These are phyloP conservation scores for Oscheius onirici DNA, from an alignment of 2,888 invertebrate genomes.

Conservation along the genomic window DNA sequence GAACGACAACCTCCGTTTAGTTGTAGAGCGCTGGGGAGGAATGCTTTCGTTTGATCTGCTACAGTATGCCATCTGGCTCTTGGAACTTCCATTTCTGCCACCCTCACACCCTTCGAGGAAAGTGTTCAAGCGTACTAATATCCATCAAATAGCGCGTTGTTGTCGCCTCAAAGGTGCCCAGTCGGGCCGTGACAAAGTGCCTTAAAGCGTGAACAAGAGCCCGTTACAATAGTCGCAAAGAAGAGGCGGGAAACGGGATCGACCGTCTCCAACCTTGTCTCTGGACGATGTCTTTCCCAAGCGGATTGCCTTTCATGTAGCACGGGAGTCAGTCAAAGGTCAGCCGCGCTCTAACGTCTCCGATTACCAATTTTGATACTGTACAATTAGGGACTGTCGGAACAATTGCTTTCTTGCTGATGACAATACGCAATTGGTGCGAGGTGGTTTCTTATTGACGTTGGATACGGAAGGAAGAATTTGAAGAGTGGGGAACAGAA, in stretches of 20 bases:
- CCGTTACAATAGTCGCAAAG: slow-evolving; percentile 15
- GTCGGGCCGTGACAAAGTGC: slow-evolving; percentile 25
- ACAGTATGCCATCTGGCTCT: background rate
- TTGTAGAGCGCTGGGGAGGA: background rate
- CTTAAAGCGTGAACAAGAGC: slow-evolving; percentile 30
- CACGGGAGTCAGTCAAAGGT: slow-evolving; percentile 1
- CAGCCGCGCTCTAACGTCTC: slow-evolving; percentile 14
- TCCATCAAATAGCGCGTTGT: slow-evolving; percentile 37
- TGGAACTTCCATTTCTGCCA: background rate
- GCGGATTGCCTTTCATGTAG: slow-evolving; percentile 17
- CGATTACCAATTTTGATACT: slow-evolving; percentile 22
- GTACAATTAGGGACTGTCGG: slow-evolving; percentile 25
- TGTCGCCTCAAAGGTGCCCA: slow-evolving; percentile 32
- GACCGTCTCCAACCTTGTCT: too few relatives aligned
- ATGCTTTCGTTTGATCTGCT: background rate
- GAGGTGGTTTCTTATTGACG: too few relatives aligned
- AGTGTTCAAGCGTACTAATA: slow-evolving; percentile 33
- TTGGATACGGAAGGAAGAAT: too few relatives aligned
- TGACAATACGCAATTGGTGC: too few relatives aligned
- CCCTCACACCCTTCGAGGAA: slow-evolving; percentile 2
- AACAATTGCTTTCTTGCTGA: background rate
- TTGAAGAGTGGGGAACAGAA: too few relatives aligned
- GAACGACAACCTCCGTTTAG: too few relatives aligned
- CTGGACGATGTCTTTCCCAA: slow-evolving; percentile 4
- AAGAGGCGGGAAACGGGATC: background rate